Evolutionary conservation across 2,888 invertebrate genomes (phyloP), one percentile per base, ranked within the genome.

Genomic region (Epirrhoe tristata): DNA sequence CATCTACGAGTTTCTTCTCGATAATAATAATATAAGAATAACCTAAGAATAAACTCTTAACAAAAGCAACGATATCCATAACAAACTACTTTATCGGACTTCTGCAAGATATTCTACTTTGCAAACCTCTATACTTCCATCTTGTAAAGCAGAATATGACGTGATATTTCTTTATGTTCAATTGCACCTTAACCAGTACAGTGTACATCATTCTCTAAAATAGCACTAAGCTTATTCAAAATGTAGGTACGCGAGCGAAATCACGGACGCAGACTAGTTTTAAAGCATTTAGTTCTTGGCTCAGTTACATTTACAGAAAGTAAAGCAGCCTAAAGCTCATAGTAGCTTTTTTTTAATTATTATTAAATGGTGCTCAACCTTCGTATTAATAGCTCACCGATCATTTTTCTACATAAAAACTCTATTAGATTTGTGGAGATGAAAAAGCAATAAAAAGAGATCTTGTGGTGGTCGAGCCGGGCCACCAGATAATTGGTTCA

Each of bases 401-500:
- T n/a, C 10, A 5, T 16, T 52, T 43, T 62, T 51, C 32, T 39
- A 32, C 51, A 60, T 52, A 57, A 36, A 61, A 67, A 62, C 43
- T 60, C 52, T 14, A 43, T 54, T 59, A 55, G 10, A 50, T 53
- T 16, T 32, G 12, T n/a, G 36, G 58, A 68, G 57, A 66, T 58
- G 58, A 58, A 61, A 39, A 60, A 48, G 68, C 53, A 63, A 67
- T 71, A 71, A 71, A 72, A 67, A 68, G 59, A 52, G 59, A 67
- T 64, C 55, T 53, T 50, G 52, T 56, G 59, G 53, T 57, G 32
- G 63, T 54, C 56, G 48, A 62, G 48, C 51, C 17, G 52, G 52
- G 60, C 58, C 60, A 56, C 58, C 62, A 67, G 55, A 64, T 74
- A 73, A 74, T 74, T 74, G 74, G 73, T 65, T 71, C 70, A 69